A percentile compares a stretch with the other conserved stretches of the same genome.
Conservation (phyloP, 2,113 vertebrate species). For the Spea multiplicata region DNA sequence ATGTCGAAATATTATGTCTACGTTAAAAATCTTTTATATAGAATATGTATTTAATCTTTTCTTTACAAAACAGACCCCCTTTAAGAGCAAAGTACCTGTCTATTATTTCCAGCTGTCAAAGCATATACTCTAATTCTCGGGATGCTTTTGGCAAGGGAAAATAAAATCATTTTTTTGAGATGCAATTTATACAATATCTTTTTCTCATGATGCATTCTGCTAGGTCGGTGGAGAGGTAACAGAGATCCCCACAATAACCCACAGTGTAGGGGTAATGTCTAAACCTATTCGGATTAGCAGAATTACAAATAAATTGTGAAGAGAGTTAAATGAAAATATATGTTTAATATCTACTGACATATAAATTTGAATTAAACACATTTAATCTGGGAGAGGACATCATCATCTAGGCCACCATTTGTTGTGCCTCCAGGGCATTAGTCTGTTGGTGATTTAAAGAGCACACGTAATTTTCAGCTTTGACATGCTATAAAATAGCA, state of each 20-base stretch:
- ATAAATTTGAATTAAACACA: constrained; percentile 27
- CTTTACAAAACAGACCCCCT: background rate
- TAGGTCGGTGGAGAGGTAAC: background rate
- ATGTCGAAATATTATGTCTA: constrained; percentile 20
- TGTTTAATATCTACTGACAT: background rate
- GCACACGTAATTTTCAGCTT: constrained; percentile 26
- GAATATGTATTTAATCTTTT: constrained; percentile 7
- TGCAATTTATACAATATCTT: background rate
- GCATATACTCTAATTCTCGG: constrained; percentile 4
- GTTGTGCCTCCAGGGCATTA: constrained; percentile 24
- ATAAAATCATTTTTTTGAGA: background rate
- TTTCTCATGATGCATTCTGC: background rate
- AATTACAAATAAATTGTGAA: background rate
- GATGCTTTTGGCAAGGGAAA: constrained; percentile 13
- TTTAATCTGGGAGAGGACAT: constrained; percentile 4
- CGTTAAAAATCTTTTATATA: background rate
- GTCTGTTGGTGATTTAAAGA: constrained; percentile 23
- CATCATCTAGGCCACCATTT: constrained; percentile 26
- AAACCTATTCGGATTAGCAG: background rate
- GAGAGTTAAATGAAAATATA: background rate
- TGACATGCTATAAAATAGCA: constrained; percentile 22
- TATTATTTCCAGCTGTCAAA: constrained; percentile 10
- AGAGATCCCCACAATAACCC: background rate
- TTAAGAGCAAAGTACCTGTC: background rate
- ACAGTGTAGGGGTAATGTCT: background rate